Evolutionary conservation across 2,888 invertebrate species (phyloP).

Genomic region (Chymomyza fuscimana): DNA sequence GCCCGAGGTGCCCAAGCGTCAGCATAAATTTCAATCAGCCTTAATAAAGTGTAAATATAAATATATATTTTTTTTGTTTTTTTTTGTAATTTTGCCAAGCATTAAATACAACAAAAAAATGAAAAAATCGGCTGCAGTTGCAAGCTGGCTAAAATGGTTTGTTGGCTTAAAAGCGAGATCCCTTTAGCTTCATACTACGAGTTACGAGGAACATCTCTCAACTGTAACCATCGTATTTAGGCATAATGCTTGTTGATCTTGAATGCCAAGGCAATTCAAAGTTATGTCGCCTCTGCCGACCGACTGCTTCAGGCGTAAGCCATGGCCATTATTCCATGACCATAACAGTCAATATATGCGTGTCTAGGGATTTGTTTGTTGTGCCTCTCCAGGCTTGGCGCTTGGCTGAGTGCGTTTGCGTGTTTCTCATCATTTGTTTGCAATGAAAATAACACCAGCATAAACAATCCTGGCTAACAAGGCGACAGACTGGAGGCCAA

Average conservation of each 20-base stretch:
- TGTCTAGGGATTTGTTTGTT: constrained; percentile 6
- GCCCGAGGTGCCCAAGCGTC: neutral
- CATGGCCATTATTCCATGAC: neutral
- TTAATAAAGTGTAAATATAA: constrained; percentile 66
- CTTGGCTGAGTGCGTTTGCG: constrained; percentile 67
- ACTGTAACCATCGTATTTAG: neutral
- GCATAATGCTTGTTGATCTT: neutral
- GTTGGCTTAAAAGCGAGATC: neutral
- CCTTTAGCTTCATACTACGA: no score
- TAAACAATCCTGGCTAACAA: constrained; percentile 59
- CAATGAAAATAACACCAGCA: constrained; percentile 73
- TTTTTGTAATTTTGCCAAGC: constrained; percentile 6
- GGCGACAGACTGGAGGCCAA: constrained; percentile 1
- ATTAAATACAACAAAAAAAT: constrained; percentile 15
- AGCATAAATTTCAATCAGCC: constrained; percentile 67
- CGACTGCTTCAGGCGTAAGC: neutral
- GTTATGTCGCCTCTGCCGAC: constrained; percentile 33
- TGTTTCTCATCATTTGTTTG: constrained; percentile 74
- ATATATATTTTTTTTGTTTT: constrained; percentile 31
- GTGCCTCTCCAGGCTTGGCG: constrained; percentile 22
- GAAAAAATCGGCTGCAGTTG: neutral
- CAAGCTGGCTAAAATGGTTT: neutral
- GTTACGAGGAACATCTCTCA: neutral
- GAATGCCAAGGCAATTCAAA: constrained; percentile 30
- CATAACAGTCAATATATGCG: neutral